A percentile compares a stretch with the other conserved stretches of the same genome.
Conservation (phyloP, 2,113 vertebrate genomes). For the Crotalus horridus region DNA sequence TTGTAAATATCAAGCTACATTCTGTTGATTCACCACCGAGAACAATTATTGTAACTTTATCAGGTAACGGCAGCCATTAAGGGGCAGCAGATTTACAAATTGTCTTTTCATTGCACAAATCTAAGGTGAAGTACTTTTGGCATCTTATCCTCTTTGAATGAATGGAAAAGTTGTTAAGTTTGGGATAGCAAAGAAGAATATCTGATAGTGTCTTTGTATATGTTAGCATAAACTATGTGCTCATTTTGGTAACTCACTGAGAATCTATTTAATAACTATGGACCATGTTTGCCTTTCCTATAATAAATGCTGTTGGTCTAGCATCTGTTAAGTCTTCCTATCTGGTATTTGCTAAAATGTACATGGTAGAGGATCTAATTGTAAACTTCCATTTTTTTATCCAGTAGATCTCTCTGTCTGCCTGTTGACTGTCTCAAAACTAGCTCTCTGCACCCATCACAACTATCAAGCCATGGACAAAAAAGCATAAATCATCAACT, state of each 20-base stretch:
- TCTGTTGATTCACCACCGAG: rapidly evolving
- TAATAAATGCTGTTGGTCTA: neutral
- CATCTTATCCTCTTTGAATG: neutral
- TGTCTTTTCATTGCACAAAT: neutral
- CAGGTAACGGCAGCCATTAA: constrained; percentile 3
- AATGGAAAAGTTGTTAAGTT: neutral
- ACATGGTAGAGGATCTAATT: neutral
- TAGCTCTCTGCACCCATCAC: neutral
- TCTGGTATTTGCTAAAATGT: neutral
- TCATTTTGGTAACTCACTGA: neutral
- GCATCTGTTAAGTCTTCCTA: neutral
- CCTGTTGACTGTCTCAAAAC: neutral
- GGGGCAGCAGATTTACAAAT: neutral
- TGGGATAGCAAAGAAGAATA: neutral
- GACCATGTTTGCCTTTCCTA: neutral
- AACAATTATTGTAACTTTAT: constrained; percentile 1
- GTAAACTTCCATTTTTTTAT: neutral
- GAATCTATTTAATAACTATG: neutral
- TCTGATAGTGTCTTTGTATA: neutral
- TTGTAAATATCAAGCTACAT: neutral
- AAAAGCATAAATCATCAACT: neutral
- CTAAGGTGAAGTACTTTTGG: neutral
- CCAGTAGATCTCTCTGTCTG: neutral
- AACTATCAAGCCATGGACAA: neutral
- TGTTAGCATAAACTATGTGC: neutral